These are phyloP conservation scores for Eristalis intricaria DNA, from an alignment of 2,888 invertebrate species.

Conservation along the genomic window DNA sequence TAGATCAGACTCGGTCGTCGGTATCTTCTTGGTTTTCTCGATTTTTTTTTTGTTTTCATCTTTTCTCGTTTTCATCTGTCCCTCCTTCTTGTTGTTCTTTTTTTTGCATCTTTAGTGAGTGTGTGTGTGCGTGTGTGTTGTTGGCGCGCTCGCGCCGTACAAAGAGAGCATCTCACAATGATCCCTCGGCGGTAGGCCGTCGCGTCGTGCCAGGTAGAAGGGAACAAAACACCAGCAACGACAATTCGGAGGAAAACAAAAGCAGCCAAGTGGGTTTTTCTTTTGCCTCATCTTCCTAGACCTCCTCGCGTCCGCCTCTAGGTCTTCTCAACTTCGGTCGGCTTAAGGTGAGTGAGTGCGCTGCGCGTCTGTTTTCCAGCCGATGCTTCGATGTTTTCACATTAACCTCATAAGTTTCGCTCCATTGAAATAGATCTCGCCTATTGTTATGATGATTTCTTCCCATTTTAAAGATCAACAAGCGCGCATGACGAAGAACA, in stretches of 20 bases:
- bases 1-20: conserved; percentile 12
- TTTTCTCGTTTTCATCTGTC: too few relatives aligned
- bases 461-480: conserved; percentile 62
- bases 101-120: conserved; percentile 57
- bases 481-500: conserved; percentile 19
- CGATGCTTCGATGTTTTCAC: conserved; percentile 48
- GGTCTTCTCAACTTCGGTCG: not conserved
- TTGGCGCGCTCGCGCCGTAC: not conserved
- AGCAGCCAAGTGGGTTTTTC: conserved; percentile 66
- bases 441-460: conserved; percentile 65
- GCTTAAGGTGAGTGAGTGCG: too few relatives aligned
- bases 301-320: not conserved
- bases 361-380: not conserved
- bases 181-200: not conserved
- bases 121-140: conserved; percentile 29
- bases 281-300: conserved; percentile 26
- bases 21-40: conserved; percentile 20
- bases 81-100: conserved; percentile 5
- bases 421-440: conserved; percentile 70
- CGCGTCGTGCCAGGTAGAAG: not conserved
- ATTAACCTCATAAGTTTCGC: conserved; percentile 72
- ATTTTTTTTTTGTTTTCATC: not conserved
- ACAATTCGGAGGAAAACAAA: conserved; percentile 56
- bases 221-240: conserved; percentile 12
- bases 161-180: too few relatives aligned